phyloP scores from a whole-genome alignment of 1,140 invertebrate genomes.

The Drosophila tristis region DNA sequence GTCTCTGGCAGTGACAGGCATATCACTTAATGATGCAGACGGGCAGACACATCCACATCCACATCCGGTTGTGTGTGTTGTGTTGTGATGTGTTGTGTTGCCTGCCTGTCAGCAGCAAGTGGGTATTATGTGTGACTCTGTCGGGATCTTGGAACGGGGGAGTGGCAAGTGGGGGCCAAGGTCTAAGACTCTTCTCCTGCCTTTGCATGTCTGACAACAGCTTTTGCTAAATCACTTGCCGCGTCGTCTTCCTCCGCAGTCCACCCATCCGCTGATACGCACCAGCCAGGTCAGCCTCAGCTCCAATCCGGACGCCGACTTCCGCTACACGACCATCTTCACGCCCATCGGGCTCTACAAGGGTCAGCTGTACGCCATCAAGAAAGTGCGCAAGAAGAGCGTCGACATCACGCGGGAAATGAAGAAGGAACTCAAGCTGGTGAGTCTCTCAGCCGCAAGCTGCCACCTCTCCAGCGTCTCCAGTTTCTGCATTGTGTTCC shows the following conservation, averaged over 20 bases:
- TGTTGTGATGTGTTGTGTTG: too few relatives aligned
- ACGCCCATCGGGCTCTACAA: slow-evolving; percentile 95
- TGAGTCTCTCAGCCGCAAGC: slow-evolving; percentile 82
- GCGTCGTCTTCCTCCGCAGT: slow-evolving; percentile 67
- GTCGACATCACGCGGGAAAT: slow-evolving; percentile 96
- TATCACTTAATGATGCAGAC: slow-evolving; percentile 16
- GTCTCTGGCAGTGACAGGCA: slow-evolving; percentile 25
- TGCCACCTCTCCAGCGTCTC: neutral
- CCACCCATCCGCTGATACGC: slow-evolving; percentile 87
- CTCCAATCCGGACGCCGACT: slow-evolving; percentile 93
- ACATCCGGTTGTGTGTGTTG: neutral
- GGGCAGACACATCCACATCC: neutral
- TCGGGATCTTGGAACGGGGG: neutral
- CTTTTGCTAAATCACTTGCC: slow-evolving; percentile 51
- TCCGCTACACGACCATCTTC: slow-evolving; percentile 93
- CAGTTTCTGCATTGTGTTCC: neutral
- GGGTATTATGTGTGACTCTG: neutral
- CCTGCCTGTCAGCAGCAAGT: neutral
- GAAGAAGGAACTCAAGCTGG: slow-evolving; percentile 97
- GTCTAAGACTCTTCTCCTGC: slow-evolving; percentile 12
- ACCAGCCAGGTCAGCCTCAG: slow-evolving; percentile 94
- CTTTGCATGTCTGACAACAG: slow-evolving; percentile 51
- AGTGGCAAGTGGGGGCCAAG: neutral
- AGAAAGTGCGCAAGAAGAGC: slow-evolving; percentile 92
- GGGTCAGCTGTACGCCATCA: slow-evolving; percentile 93